A percentile compares a stretch with the other conserved stretches of the same genome.
Conservation (phyloP, 2,113 vertebrate genomes). For the Lasiurus cinereus region DNA sequence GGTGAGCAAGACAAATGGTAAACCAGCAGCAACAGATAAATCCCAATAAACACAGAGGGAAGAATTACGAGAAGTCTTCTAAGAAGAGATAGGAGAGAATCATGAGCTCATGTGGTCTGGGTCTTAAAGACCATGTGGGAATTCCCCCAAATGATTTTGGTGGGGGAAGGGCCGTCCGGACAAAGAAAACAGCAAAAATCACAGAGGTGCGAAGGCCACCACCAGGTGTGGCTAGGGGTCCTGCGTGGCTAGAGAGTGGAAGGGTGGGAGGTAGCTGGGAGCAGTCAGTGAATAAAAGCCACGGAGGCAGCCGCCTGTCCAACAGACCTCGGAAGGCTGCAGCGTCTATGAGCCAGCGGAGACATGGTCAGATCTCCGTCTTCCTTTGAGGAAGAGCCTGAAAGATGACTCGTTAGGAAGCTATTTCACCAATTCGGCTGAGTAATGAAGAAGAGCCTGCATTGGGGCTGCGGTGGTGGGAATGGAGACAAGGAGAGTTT, state of each 20-base stretch:
- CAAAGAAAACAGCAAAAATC: background rate
- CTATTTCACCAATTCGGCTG: conserved; percentile 74
- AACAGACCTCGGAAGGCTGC: background rate
- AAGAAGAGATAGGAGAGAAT: background rate
- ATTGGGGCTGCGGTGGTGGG: conserved; percentile 60
- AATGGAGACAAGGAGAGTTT: background rate
- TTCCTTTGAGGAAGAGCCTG: conserved; percentile 47
- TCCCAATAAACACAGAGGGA: background rate
- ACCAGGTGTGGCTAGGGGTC: background rate
- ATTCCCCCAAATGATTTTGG: conserved; percentile 31
- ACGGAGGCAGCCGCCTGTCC: background rate
- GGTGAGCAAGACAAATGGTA: background rate
- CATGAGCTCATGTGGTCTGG: background rate
- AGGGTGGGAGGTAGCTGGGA: background rate
- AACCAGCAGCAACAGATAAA: background rate
- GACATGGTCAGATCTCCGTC: background rate
- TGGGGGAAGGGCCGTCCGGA: conserved; percentile 35
- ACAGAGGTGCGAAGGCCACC: background rate
- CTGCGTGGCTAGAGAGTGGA: background rate
- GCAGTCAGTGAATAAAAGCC: background rate
- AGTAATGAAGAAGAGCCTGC: conserved; percentile 67
- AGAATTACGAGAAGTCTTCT: conserved; percentile 14
- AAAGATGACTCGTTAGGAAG: conserved; percentile 73
- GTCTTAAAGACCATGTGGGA: conserved; percentile 34
- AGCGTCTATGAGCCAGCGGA: background rate